Evolutionary conservation across 2,113 vertebrate genomes (phyloP).

Genomic region (Peucedramus taeniatus): DNA sequence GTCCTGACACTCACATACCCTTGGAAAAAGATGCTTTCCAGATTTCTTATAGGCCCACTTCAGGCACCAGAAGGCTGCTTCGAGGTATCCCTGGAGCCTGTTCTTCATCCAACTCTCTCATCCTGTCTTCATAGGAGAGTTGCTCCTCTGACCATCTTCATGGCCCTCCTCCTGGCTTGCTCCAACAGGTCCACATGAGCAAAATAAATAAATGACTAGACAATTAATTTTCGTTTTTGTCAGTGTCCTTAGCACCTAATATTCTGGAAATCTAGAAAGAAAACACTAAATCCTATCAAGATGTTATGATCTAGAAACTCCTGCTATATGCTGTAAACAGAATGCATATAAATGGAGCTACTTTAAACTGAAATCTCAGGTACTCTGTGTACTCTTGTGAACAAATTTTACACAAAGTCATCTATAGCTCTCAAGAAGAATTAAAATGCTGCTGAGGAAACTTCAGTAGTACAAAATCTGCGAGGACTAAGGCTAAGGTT

Average conservation of each 20-base stretch:
- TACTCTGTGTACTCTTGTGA: not conserved
- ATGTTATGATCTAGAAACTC: not conserved
- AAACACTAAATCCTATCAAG: not conserved
- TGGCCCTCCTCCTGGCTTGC: not conserved
- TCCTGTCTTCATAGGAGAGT: not conserved
- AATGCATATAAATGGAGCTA: not conserved
- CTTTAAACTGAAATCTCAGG: not conserved
- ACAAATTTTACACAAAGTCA: not conserved
- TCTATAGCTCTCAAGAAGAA: not conserved
- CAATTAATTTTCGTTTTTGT: not conserved
- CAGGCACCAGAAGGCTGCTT: not conserved
- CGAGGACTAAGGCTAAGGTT: not conserved
- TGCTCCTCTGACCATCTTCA: not conserved
- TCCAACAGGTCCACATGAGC: not conserved
- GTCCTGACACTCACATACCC: not conserved
- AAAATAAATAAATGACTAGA: not conserved
- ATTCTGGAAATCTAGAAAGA: not conserved
- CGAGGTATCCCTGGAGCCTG: not conserved
- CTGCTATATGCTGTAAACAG: not conserved
- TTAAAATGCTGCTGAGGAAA: not conserved
- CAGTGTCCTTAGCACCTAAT: not conserved
- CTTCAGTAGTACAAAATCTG: not conserved
- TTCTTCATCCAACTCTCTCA: not conserved
- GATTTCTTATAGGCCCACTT: not conserved
- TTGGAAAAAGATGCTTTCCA: not conserved